Conservation (phyloP, 2,113 vertebrate species). For the Rutilus rutilus region DNA sequence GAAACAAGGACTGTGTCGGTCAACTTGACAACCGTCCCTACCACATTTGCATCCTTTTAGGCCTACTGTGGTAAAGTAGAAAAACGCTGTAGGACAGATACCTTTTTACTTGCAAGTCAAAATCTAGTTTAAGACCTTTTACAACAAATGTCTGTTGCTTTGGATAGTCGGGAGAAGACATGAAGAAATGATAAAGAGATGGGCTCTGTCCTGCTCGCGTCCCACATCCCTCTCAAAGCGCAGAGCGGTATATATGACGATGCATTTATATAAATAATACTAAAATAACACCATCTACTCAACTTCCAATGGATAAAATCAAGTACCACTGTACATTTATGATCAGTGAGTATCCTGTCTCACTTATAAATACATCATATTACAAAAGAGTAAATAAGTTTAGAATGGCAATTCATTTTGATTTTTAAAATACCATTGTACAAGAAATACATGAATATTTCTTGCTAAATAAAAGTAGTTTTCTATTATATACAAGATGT, state of each 20-base stretch:
- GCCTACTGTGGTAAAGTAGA: no score
- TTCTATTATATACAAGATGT: not conserved
- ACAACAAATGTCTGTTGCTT: no score
- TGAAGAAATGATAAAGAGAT: no score
- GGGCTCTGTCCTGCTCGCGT: no score
- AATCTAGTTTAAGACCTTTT: no score
- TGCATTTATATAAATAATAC: not conserved
- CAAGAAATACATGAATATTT: not conserved
- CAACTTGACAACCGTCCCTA: no score
- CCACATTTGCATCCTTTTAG: no score
- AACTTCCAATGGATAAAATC: not conserved
- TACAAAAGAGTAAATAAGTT: not conserved
- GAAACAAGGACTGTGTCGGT: not conserved
- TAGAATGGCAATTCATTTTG: not conserved
- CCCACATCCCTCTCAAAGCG: no score
- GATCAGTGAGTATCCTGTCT: not conserved
- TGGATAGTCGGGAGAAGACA: no score
- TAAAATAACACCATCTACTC: not conserved
- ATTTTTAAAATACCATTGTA: not conserved
- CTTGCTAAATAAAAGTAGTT: not conserved
- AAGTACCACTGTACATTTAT: not conserved
- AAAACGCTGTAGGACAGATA: no score
- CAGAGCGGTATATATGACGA: no score
- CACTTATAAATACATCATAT: not conserved
- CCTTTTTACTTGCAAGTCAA: no score